These are phyloP conservation scores for Andrena camellia DNA, from an alignment of 2,888 invertebrate genomes.

Conservation along the genomic window DNA sequence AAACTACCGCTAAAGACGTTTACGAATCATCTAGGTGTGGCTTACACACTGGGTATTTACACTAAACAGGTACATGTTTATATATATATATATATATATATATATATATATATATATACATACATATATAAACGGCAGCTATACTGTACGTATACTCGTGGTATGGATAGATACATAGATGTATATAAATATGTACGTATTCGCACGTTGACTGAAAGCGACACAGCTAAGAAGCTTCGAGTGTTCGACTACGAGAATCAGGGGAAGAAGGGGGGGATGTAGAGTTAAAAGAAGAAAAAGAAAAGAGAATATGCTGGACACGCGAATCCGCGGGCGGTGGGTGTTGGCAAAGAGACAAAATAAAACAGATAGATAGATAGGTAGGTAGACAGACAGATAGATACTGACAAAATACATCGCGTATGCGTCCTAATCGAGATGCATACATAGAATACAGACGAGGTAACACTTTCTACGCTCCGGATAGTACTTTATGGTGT, in stretches of 20 bases:
- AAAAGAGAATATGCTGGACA: constrained; percentile 14
- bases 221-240: constrained; percentile 82
- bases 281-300: constrained; percentile 17
- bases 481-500: constrained; percentile 34
- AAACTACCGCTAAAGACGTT: constrained; percentile 80
- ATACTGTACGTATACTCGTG: constrained; percentile 14
- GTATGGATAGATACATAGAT: constrained; percentile 13
- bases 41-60: constrained; percentile 39
- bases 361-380: constrained; percentile 1
- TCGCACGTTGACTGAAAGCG: constrained; percentile 81
- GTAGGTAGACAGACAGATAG: constrained; percentile 14
- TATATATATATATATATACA: constrained; percentile 26
- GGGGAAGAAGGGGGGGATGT: constrained; percentile 20
- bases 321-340: constrained; percentile 58
- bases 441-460: constrained; percentile 54
- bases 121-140: not conserved
- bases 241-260: constrained; percentile 73
- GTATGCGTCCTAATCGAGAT: constrained; percentile 59
- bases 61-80: constrained; percentile 50
- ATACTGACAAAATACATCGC: constrained; percentile 41
- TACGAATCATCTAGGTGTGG: constrained; percentile 56
- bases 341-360: constrained; percentile 36
- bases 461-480: constrained; percentile 43
- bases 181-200: constrained; percentile 67
- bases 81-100: constrained; percentile 11